A percentile compares a stretch with the other conserved stretches of the same genome.
Conservation (phyloP, 2,888 invertebrate species). For the Lacanobia wlatinum region DNA sequence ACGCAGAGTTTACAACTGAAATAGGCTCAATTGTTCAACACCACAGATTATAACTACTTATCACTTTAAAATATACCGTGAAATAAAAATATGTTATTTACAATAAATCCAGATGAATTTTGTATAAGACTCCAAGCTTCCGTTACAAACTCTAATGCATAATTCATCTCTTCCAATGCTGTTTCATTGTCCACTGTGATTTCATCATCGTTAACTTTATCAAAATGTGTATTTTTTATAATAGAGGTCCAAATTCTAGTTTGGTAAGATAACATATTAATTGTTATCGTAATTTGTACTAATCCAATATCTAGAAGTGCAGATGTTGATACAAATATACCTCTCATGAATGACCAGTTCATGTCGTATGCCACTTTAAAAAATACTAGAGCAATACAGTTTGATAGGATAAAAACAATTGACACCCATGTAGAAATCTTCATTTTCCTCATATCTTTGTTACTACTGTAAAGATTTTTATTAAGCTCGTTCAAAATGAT, state of each 20-base stretch:
- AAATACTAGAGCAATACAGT: slow-evolving; percentile 7
- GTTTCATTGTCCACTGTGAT: slow-evolving; percentile 27
- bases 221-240: slow-evolving; percentile 15
- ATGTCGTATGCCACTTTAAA: slow-evolving; percentile 14
- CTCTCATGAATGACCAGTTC: slow-evolving; percentile 36
- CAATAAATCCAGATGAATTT: slow-evolving; percentile 23
- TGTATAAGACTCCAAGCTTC: slow-evolving; percentile 45
- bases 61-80: background rate
- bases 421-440: slow-evolving; percentile 27
- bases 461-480: background rate
- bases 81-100: slow-evolving; percentile 20
- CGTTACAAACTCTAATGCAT: slow-evolving; percentile 15
- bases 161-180: slow-evolving; percentile 28
- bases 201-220: slow-evolving; percentile 13
- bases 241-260: slow-evolving; percentile 32
- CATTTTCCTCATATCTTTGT: slow-evolving; percentile 7
- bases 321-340: slow-evolving; percentile 31
- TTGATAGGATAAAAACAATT: slow-evolving; percentile 4
- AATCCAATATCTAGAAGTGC: slow-evolving; percentile 41
- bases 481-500: slow-evolving; percentile 28
- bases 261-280: slow-evolving; percentile 26
- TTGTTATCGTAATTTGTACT: slow-evolving; percentile 7
- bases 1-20: background rate
- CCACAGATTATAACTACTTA: background rate
- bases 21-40: background rate